Base-by-base conservation (phyloP, 2,797 vertebrate species). In the Eupleurogrammus muticus region DNA sequence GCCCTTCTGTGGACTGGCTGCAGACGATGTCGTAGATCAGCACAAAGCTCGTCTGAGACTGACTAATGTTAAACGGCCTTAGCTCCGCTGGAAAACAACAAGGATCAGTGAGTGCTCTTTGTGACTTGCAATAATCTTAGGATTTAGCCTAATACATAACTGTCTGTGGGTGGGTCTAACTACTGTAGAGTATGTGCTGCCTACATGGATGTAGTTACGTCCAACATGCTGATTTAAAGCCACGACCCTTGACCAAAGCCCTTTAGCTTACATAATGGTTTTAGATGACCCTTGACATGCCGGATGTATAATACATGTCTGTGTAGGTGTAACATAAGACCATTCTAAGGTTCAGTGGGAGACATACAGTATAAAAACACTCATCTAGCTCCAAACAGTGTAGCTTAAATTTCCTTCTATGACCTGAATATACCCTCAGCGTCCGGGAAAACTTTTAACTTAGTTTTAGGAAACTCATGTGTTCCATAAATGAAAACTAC, bases 131-230 rank as follows among this genome's bases (percentile, higher is more conserved):
- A 63, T 90, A 86, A 90, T 91, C 86, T 84, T 50, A 36, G 73
- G 81, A 80, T 88, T 92, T 88, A 83, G 81, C 61, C 66, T 74
- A 67, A 72, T 80, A 82, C 76, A 83, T 80, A 87, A 82, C 75
- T 14, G 52, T 55, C 67, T 66, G 66, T 75, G 24, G 44, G 69
- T 53, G 48, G 52, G 54, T 79, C 64, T 19, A 24, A 69, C 52
- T 77, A 77, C 52, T 20, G 54, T 52, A 42, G 62, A 74, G 58
- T 69, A 47, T 48, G 54, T 49, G 64, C 47, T 16, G 62, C 70
- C 28, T 72, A 70, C 61, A 79, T 70, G 47, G 81, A 70, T 71
- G 57, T 51, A 66, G 58, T 64, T 68, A 36, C 62, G 68, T 56
- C 12, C 38, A 56, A 32, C 57, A 49, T 59, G 49, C 50, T 50